phyloP scores from a whole-genome alignment of 2,888 invertebrate genomes.

The Dinocampus coccinellae region DNA sequence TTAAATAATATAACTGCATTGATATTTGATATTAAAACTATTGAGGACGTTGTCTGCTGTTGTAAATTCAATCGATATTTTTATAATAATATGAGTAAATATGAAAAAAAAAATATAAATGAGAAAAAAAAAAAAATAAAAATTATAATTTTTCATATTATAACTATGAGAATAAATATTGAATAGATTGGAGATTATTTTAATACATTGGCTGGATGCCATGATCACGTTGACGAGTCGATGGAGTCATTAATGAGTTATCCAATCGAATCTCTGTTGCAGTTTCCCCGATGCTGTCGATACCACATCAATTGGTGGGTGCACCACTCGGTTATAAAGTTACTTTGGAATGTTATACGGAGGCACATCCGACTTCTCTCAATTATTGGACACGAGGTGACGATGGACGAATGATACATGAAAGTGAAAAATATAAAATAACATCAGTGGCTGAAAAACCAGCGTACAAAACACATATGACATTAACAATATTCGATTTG shows the following conservation, averaged over 20 bases:
- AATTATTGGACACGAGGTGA: slow-evolving; percentile 93
- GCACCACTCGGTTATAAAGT: slow-evolving; percentile 86
- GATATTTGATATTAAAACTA: too few relatives aligned
- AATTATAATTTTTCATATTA: not conserved
- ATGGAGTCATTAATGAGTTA: slow-evolving; percentile 5
- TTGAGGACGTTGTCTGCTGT: too few relatives aligned
- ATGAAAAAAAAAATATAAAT: not conserved
- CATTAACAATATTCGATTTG: slow-evolving; percentile 83
- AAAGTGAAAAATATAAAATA: slow-evolving; percentile 81
- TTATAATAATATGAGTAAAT: not conserved
- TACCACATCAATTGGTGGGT: slow-evolving; percentile 90
- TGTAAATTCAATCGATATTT: not conserved
- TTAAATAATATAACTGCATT: too few relatives aligned
- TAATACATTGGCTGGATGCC: not conserved
- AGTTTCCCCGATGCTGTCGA: slow-evolving; percentile 95
- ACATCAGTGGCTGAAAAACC: slow-evolving; percentile 77
- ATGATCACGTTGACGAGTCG: not conserved
- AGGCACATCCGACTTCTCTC: slow-evolving; percentile 90
- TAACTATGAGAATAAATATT: not conserved
- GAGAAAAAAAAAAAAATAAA: not conserved
- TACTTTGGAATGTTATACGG: slow-evolving; percentile 89
- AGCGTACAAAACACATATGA: slow-evolving; percentile 90
- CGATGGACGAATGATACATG: slow-evolving; percentile 90
- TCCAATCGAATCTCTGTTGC: slow-evolving; percentile 59
- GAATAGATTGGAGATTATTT: not conserved